Evolutionary conservation across 2,113 vertebrate species (phyloP).

Genomic region (Oxyura jamaicensis): DNA sequence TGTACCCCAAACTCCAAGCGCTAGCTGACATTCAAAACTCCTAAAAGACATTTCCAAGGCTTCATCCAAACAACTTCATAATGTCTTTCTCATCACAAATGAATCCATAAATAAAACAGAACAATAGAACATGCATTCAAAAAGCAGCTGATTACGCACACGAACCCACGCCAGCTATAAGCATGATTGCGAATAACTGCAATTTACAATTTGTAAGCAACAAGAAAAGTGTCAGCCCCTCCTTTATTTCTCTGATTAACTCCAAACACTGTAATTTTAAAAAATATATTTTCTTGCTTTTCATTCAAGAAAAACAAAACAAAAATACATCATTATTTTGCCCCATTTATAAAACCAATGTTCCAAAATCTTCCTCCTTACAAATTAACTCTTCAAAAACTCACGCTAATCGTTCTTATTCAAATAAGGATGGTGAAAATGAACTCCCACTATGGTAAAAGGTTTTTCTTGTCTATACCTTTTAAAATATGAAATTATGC

Average conservation of each 20-base stretch:
- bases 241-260: constrained; percentile 64
- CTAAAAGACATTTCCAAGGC: constrained; percentile 21
- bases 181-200: constrained; percentile 66
- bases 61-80: constrained; percentile 10
- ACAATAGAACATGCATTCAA: constrained; percentile 58
- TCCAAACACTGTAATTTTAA: constrained; percentile 49
- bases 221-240: constrained; percentile 31
- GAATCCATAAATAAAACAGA: constrained; percentile 62
- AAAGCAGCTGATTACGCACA: constrained; percentile 64
- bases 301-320: neutral
- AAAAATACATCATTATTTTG: constrained; percentile 14
- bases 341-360: constrained; percentile 30
- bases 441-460: neutral
- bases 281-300: constrained; percentile 33
- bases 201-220: constrained; percentile 69
- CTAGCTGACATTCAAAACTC: neutral
- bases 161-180: constrained; percentile 39
- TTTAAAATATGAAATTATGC: neutral
- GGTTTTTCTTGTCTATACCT: neutral
- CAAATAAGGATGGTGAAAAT: neutral
- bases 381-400: constrained; percentile 24
- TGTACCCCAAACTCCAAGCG: neutral
- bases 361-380: neutral
- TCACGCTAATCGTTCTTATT: neutral
- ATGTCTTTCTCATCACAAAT: constrained; percentile 21